Conservation (phyloP, 2,113 vertebrate species). For the Phyllostomus hastatus region DNA sequence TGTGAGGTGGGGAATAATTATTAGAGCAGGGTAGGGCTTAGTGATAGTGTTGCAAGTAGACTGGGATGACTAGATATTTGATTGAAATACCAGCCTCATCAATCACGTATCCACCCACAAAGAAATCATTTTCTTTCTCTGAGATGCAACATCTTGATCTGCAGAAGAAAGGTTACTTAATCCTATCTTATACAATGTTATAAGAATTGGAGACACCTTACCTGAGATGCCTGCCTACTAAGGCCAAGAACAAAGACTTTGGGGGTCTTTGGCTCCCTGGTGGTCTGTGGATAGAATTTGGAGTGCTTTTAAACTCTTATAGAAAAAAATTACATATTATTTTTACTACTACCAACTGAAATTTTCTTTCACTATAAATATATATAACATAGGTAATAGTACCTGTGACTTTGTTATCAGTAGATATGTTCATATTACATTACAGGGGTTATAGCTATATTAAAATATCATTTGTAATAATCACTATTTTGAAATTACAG, state of each 20-base stretch:
- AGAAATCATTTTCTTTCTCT: background rate
- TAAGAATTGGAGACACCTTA: background rate
- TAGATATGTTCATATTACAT: background rate
- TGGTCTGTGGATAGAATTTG: background rate
- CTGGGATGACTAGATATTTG: background rate
- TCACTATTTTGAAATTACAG: background rate
- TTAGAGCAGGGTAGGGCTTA: background rate
- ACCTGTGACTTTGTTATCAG: background rate
- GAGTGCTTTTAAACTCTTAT: background rate
- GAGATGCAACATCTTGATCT: background rate
- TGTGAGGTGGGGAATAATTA: background rate
- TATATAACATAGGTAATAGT: background rate
- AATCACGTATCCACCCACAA: background rate
- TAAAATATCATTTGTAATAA: background rate
- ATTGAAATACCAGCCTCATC: background rate
- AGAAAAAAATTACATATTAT: background rate
- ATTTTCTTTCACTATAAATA: background rate
- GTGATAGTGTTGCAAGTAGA: background rate
- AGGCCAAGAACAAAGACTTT: background rate
- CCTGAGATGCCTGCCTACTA: background rate
- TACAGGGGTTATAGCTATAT: background rate
- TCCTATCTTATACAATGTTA: background rate
- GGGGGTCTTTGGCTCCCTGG: background rate
- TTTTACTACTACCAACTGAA: background rate
- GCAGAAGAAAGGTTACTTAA: background rate